phyloP scores from a whole-genome alignment of 2,113 vertebrate genomes.

The Pardalotus punctatus region DNA sequence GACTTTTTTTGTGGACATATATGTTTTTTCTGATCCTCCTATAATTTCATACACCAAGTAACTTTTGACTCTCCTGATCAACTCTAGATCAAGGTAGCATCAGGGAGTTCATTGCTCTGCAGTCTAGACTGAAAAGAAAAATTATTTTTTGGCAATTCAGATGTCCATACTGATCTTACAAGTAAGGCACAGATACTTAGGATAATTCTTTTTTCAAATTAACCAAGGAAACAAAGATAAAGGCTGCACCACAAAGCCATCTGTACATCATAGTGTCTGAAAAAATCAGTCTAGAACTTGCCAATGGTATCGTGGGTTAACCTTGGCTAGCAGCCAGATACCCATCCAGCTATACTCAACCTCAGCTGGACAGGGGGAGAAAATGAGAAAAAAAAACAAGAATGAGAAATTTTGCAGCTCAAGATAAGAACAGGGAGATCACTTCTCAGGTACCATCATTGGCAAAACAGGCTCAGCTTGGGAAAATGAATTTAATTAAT shows the following conservation, averaged over 20 bases:
- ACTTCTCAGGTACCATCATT: neutral
- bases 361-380: neutral
- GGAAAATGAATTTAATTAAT: neutral
- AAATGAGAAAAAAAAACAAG: neutral
- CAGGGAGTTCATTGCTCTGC: neutral
- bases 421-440: neutral
- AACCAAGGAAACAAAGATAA: neutral
- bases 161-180: neutral
- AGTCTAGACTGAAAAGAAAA: neutral
- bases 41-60: neutral
- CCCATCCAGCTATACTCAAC: neutral
- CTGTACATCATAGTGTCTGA: neutral
- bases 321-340: neutral
- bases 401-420: neutral
- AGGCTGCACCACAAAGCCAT: accelerated
- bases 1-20: neutral
- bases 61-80: neutral
- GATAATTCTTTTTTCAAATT: neutral
- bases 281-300: neutral
- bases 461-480: neutral
- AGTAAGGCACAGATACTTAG: neutral
- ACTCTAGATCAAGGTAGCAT: neutral
- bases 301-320: neutral
- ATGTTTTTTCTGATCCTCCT: neutral
- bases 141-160: neutral